phyloP scores from a whole-genome alignment of 2,113 vertebrate species.

The Nipponia nippon region DNA sequence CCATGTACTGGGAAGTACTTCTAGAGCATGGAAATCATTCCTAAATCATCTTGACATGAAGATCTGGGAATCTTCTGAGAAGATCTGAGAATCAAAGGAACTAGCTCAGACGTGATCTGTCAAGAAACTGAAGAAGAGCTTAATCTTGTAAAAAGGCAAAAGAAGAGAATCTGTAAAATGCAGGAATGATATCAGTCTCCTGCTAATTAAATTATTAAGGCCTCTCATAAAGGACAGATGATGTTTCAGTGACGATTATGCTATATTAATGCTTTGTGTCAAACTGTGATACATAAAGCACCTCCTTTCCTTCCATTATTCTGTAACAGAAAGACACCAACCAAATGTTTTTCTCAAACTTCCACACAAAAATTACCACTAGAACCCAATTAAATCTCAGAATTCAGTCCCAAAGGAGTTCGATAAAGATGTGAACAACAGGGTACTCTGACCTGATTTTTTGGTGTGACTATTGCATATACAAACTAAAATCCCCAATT shows the following conservation, averaged over 20 bases:
- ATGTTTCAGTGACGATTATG: neutral
- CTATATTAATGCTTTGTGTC: neutral
- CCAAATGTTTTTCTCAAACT: neutral
- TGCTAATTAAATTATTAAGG: neutral
- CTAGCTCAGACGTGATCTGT: neutral
- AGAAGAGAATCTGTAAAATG: neutral
- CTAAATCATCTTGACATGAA: neutral
- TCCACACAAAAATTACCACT: neutral
- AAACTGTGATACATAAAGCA: neutral
- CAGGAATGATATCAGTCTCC: neutral
- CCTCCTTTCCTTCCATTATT: neutral
- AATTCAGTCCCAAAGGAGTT: neutral
- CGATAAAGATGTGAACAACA: neutral
- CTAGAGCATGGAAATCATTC: neutral
- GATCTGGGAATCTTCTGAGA: neutral
- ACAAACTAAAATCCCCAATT: neutral
- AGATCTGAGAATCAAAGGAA: neutral
- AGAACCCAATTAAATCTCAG: neutral
- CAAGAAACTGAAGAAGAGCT: neutral
- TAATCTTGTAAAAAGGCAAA: neutral
- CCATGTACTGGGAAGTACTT: neutral
- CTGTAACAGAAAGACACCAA: neutral
- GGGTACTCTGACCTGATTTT: neutral
- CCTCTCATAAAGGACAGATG: neutral
- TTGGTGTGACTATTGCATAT: neutral